These are phyloP conservation scores for Forbesichthys papilliferus DNA, from an alignment of 2,113 vertebrate species.

Conservation along the genomic window DNA sequence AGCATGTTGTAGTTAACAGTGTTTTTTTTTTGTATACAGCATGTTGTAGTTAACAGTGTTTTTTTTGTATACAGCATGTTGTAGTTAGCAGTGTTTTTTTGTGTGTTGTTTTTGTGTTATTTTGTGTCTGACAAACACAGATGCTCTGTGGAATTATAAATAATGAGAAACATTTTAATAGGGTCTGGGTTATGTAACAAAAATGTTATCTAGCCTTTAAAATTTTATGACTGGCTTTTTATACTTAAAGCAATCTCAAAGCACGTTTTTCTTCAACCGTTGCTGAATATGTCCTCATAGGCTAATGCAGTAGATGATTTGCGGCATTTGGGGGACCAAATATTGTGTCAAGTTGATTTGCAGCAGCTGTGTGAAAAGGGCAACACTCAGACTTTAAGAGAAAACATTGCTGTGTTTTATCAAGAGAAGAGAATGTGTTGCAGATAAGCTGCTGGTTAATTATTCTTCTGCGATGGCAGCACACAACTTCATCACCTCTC, in stretches of 20 bases:
- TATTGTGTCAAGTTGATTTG: slow-evolving; percentile 53
- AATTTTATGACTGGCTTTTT: neutral
- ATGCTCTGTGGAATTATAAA: too few relatives aligned
- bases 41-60: too few relatives aligned
- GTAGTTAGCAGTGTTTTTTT: too few relatives aligned
- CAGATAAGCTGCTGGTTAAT: neutral
- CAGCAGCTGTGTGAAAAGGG: slow-evolving; percentile 64
- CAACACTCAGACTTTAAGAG: neutral
- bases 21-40: too few relatives aligned
- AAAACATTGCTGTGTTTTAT: slow-evolving; percentile 57
- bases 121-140: too few relatives aligned
- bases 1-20: too few relatives aligned
- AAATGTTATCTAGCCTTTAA: too few relatives aligned
- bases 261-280: slow-evolving; percentile 33
- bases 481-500: slow-evolving; percentile 36
- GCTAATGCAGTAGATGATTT: slow-evolving; percentile 45
- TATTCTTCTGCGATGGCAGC: slow-evolving; percentile 17
- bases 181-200: too few relatives aligned
- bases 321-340: slow-evolving; percentile 49
- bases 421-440: slow-evolving; percentile 27
- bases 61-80: too few relatives aligned
- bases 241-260: slow-evolving; percentile 12
- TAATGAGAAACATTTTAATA: too few relatives aligned
- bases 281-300: slow-evolving; percentile 45
- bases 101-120: too few relatives aligned